A percentile compares a stretch with the other conserved stretches of the same genome.
These are phyloP conservation scores for Drosophila rhopaloa DNA, from an alignment of 1,140 invertebrate genomes.

Conservation along the genomic window DNA sequence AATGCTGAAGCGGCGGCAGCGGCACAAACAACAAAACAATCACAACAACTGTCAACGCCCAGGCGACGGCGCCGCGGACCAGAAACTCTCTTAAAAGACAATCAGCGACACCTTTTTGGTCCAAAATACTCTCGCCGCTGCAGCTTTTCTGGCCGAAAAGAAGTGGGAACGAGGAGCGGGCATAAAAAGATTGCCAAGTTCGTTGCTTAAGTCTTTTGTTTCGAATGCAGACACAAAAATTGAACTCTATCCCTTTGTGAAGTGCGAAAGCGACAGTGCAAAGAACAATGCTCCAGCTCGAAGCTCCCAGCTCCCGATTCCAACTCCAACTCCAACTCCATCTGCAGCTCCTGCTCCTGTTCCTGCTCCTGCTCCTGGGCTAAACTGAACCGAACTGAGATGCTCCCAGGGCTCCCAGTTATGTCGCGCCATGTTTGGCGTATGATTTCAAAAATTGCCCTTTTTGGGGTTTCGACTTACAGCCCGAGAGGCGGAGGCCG, in stretches of 20 bases:
- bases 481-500: constrained; percentile 30
- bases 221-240: constrained; percentile 77
- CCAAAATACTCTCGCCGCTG: constrained; percentile 78
- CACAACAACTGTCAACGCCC: constrained; percentile 80
- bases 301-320: constrained; percentile 15
- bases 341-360: constrained; percentile 6
- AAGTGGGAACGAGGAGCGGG: constrained; percentile 13
- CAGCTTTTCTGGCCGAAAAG: constrained; percentile 27
- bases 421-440: constrained; percentile 82
- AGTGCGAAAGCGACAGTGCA: constrained; percentile 82
- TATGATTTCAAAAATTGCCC: constrained; percentile 83
- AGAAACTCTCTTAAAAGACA: constrained; percentile 82
- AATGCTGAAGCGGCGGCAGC: constrained; percentile 46
- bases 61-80: constrained; percentile 75
- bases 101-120: constrained; percentile 84
- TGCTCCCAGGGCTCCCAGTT: constrained; percentile 60
- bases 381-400: constrained; percentile 11
- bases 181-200: constrained; percentile 65
- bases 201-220: constrained; percentile 83
- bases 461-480: constrained; percentile 83
- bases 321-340: no score
- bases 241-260: constrained; percentile 82
- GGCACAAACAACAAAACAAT: constrained; percentile 78
- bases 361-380: constrained; percentile 13
- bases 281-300: constrained; percentile 73